Conservation (phyloP, 2,113 vertebrate species). For the Triplophysa tibetana region DNA sequence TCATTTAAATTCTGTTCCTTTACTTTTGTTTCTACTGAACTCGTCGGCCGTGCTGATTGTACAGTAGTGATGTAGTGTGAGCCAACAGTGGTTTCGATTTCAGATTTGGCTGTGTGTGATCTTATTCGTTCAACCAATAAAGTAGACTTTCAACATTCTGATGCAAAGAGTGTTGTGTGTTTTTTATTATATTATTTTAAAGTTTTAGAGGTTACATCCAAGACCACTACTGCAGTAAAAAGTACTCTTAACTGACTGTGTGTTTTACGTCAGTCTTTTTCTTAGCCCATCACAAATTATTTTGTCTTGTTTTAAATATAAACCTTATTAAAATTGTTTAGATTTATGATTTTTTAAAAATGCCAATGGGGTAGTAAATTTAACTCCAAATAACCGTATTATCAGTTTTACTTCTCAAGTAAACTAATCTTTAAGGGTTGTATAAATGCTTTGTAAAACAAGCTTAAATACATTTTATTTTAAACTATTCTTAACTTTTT, state of each 20-base stretch:
- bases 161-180: constrained; percentile 67
- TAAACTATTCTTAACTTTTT: not conserved
- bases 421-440: too few species aligned
- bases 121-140: constrained; percentile 64
- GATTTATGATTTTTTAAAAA: too few species aligned
- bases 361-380: too few species aligned
- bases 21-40: constrained; percentile 36
- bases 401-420: too few species aligned
- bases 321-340: too few species aligned
- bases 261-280: not conserved
- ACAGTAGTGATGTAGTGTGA: constrained; percentile 23
- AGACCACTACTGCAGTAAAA: not conserved
- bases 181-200: constrained; percentile 48
- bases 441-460: too few species aligned
- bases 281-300: too few species aligned
- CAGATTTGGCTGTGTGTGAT: constrained; percentile 54
- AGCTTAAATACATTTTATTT: not conserved
- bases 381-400: too few species aligned
- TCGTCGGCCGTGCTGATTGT: constrained; percentile 31
- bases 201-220: not conserved
- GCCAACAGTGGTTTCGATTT: not conserved
- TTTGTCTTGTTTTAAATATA: too few species aligned
- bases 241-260: not conserved
- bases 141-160: constrained; percentile 57
- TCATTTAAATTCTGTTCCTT: constrained; percentile 3